phyloP scores from a whole-genome alignment of 23 tunicate species.

The Styela plicata region DNA sequence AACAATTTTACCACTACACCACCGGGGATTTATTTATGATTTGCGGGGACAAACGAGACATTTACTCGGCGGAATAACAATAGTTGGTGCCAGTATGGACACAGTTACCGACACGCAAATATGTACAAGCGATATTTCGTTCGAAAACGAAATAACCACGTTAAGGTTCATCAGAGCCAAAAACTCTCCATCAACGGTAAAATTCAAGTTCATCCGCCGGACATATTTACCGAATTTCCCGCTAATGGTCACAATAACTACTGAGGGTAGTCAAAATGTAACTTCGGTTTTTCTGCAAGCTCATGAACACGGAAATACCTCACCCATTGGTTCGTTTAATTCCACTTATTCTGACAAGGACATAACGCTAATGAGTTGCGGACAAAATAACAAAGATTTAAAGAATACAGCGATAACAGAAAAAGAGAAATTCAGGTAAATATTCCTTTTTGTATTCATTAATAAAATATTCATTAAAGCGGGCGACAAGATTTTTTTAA shows the following conservation, averaged over 20 bases:
- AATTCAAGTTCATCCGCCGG: slow-evolving; percentile 15
- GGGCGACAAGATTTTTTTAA: too few species aligned
- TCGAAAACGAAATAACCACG: neutral
- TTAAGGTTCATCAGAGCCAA: neutral
- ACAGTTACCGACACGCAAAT: neutral
- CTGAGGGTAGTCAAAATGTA: slow-evolving; percentile 4
- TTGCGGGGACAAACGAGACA: neutral
- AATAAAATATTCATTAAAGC: too few species aligned
- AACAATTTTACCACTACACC: neutral
- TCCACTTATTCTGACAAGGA: slow-evolving; percentile 25
- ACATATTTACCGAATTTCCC: neutral
- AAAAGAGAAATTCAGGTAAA: slow-evolving; percentile 20
- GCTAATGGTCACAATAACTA: slow-evolving; percentile 12
- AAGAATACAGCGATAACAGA: slow-evolving; percentile 17
- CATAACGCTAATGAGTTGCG: slow-evolving; percentile 8
- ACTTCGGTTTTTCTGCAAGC: slow-evolving; percentile 33
- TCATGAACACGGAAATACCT: slow-evolving; percentile 4
- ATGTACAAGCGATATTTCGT: neutral
- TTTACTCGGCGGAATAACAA: neutral
- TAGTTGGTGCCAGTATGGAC: neutral
- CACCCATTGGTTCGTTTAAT: slow-evolving; percentile 15
- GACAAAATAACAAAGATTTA: neutral
- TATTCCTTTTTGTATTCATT: too few species aligned
- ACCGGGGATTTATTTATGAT: neutral
- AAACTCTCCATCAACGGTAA: neutral